Evolutionary conservation across 1,140 invertebrate species (phyloP), one percentile per base, ranked within the genome.

Genomic region (Orussus abietinus): DNA sequence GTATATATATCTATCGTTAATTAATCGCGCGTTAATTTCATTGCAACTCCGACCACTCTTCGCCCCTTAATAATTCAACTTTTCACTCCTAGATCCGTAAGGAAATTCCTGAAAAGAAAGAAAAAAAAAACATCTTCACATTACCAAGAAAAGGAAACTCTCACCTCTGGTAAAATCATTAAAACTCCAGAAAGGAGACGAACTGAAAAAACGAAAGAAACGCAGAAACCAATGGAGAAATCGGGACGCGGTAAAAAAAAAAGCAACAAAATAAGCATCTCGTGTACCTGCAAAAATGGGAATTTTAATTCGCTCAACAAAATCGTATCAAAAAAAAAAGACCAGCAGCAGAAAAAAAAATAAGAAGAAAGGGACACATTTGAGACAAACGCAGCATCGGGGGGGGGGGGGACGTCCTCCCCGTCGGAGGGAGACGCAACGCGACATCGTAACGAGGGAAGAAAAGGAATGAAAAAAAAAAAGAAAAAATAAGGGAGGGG

Each of bases 251-350:
- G 20, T 40, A 47, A 48, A 39, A 38, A 48, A 36, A 50, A 18
- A 14, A 54, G 21, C 7, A 48, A 50, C 44, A 43, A 47, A 38
- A 12, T 38, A 44, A 45, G 29, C 29, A 21, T 26, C 33, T 62
- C n/a, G n/a, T n/a, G n/a, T 40, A 50, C 51, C 45, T 62, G 59
- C 60, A 66, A 65, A 64, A 55, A 56, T 62, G 47, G 57, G 47
- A 56, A 52, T 57, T 64, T 66, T 63, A 66, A 66, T 64, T 47
- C 45, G 57, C 51, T 51, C 47, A 57, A 62, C 59, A 64, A 51
- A 61, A 62, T 61, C 18, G 47, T 66, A 55, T 61, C 52, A 62
- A 64, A 61, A 60, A 49, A 55, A 45, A 18, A 46, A 37, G 55
- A 59, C 58, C 51, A 38, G 34, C 48, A 50, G 30, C 38, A 35